Percentiles rank a stretch among this genome's conserved stretches.
Conservation (phyloP, 2,888 invertebrate species). For the Plemyria rubiginata region DNA sequence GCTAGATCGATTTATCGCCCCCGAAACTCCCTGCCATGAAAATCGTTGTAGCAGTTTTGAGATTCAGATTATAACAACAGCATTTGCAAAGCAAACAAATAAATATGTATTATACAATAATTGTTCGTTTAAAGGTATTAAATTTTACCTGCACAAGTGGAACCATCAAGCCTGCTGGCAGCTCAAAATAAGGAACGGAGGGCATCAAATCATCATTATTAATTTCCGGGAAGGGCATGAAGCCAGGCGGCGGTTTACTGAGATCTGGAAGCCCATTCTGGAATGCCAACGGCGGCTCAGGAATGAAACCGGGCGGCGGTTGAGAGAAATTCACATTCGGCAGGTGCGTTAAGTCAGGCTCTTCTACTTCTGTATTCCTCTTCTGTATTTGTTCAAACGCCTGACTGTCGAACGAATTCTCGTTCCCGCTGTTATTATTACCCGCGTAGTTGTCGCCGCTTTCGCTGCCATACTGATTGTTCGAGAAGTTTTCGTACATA, state of each 20-base stretch:
- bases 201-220: constrained; percentile 92
- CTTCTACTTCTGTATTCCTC: constrained; percentile 59
- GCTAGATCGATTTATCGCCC: no score
- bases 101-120: neutral
- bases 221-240: constrained; percentile 80
- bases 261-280: constrained; percentile 90
- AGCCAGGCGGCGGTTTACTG: constrained; percentile 94
- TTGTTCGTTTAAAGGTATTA: no score
- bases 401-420: constrained; percentile 79
- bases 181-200: constrained; percentile 97
- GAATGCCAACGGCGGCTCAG: constrained; percentile 73
- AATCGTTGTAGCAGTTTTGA: no score
- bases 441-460: constrained; percentile 75
- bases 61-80: no score
- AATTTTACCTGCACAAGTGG: constrained; percentile 94
- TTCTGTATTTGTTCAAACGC: constrained; percentile 74
- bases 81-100: no score
- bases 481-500: constrained; percentile 65
- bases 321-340: constrained; percentile 79
- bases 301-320: constrained; percentile 77
- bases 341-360: constrained; percentile 66
- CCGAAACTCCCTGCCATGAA: no score
- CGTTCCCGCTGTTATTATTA: constrained; percentile 80
- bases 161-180: constrained; percentile 99
- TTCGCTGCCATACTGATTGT: constrained; percentile 71